Evolutionary conservation across 2,113 vertebrate species (phyloP), one percentile per base, ranked within the genome.

Genomic region (Eulemur macaco): DNA sequence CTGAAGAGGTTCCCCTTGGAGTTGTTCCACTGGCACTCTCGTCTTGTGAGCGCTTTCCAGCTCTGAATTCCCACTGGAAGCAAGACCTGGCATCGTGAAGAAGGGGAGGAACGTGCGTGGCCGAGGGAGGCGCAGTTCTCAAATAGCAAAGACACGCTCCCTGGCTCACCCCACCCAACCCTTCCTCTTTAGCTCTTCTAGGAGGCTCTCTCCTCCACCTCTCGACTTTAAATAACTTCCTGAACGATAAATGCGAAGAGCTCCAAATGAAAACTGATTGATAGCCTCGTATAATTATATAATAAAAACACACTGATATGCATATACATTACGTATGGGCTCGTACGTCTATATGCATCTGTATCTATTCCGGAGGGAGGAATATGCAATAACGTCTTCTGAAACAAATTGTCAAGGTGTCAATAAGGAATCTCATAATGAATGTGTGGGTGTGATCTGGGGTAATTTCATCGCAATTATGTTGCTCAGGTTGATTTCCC

Each of bases 401-500:
- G 96, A 96, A 97, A 96, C 95, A 93, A 98, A 97, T 97, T 97
- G 91, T 97, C 97, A 98, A 98, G 97, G 97, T 97, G 95, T 97
- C 98, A 97, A 96, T 98, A 98, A 98, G 97, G 93, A 97, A 96
- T 97, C 88, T 97, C 94, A 56, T 97, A 96, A 97, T 96, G 97
- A 98, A 97, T 97, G 97, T 97, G 97, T 97, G 97, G 97, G 96
- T 94, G 97, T 96, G 95, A 97, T 97, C 94, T 89, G 94, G 94
- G 94, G 77, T 98, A 98, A 97, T 97, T 97, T 97, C 95, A 97
- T 60, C 3, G 83, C 96, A 97, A 97, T 97, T 98, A 98, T 71
- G 95, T 91, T 93, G 95, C 95, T 97, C 14, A 9, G 97, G 93
- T 96, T 97, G 97, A 98, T 98, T 98, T 98, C 97, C 97, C 97